Evolutionary conservation across 2,888 invertebrate genomes (phyloP), one percentile per base, ranked within the genome.

Genomic region (Clepsis dumicolana): DNA sequence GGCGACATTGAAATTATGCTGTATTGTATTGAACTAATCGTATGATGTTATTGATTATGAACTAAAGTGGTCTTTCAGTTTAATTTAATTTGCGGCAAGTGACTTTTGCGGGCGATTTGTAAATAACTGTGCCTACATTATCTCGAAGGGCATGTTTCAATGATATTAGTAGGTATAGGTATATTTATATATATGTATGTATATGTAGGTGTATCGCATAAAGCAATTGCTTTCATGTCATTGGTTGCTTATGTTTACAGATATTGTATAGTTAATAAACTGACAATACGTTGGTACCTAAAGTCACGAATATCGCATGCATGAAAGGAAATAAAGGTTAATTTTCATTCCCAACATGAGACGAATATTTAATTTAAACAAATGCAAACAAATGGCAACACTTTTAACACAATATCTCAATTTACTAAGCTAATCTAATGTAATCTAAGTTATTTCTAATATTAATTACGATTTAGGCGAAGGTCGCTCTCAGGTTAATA

Each of bases 1-100:
- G 56, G 62, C 27, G 66, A 67, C 67, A 63, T 63, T 67, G 56
- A 56, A 67, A 62, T 65, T 65, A 65, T 57, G 50, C 50, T 57
- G 56, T 63, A 62, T 56, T 57, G 56, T 62, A 63, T 52, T 68
- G 63, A 68, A 68, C 32, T 59, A 52, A 68, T 64, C 32, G 32
- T 29, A 63, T 68, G 29, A 50, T n/a, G 24, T 52, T 63, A 64
- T 68, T 64, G 21, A 64, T 56, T 56, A 57, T 35, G 21, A 65
- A 32, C 44, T 8, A 38, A 12, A 29, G 18, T 21, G 44, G 35
- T 57, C 18, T 25, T 57, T 64, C 29, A 16, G 21, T 48, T 64
- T 41, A 21, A 54, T 64, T 41, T 27, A 32, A 53, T 38, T 24
- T 10, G 12, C 2, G 16, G 1, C 16, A 24, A 10, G 21, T 38